Percentiles rank a stretch among this genome's conserved stretches.
Conservation (phyloP, 2,888 invertebrate genomes). For the Mythimna loreyi region DNA sequence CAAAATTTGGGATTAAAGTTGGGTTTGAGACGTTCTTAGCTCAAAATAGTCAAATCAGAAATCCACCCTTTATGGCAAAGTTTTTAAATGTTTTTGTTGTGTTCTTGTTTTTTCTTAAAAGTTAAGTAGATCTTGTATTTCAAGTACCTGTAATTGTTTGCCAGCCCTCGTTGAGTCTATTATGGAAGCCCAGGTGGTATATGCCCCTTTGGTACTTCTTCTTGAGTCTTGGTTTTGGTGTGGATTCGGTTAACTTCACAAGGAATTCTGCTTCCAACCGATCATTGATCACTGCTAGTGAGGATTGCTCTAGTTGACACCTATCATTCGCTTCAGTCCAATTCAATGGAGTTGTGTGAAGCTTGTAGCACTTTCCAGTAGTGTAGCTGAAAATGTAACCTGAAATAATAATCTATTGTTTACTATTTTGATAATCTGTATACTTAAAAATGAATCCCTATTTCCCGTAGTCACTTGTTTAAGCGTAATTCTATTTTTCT, state of each 20-base stretch:
- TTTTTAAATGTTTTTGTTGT: no score
- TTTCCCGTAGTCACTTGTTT: no score
- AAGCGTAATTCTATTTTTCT: no score
- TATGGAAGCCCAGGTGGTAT: conserved; percentile 70
- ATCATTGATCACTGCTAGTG: conserved; percentile 76
- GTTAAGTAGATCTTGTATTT: background rate
- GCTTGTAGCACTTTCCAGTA: conserved; percentile 79
- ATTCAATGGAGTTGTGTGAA: conserved; percentile 74
- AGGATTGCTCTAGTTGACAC: conserved; percentile 77
- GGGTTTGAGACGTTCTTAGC: no score
- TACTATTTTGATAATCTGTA: background rate
- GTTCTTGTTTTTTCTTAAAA: background rate
- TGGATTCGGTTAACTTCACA: conserved; percentile 17
- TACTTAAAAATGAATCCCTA: no score
- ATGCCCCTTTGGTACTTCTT: conserved; percentile 43
- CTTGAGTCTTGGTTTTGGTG: conserved; percentile 12
- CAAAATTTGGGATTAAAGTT: no score
- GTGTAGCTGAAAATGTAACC: conserved; percentile 72
- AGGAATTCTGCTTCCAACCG: conserved; percentile 42
- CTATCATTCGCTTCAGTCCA: conserved; percentile 78
- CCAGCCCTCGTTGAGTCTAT: conserved; percentile 66
- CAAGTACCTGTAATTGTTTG: conserved; percentile 72
- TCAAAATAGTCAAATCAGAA: no score
- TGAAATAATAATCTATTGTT: conserved; percentile 58
- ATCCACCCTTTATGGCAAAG: no score